phyloP scores from a whole-genome alignment of 2,888 invertebrate species.

The Thymelicus acteon region DNA sequence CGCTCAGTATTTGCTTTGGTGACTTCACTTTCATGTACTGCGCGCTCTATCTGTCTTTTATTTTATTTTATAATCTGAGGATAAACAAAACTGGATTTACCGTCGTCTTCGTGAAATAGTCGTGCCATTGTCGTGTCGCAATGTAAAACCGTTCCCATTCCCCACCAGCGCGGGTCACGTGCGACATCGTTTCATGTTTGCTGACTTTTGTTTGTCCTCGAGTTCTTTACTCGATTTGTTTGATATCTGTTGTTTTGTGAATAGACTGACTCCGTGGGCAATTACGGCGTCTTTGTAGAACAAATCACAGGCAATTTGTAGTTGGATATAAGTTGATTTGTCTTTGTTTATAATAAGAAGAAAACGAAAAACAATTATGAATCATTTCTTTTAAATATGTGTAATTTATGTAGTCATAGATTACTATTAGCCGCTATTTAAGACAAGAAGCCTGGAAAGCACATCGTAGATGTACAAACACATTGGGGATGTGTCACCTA shows the following conservation, averaged over 20 bases:
- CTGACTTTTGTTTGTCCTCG: constrained; percentile 56
- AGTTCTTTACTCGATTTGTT: constrained; percentile 53
- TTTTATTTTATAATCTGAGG: too few species aligned
- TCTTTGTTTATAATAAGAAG: constrained; percentile 23
- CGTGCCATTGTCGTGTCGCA: neutral
- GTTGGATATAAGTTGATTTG: constrained; percentile 32
- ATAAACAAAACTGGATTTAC: neutral
- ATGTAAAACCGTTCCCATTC: neutral
- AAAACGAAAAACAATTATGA: neutral
- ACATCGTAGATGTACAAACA: too few species aligned
- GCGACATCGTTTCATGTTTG: constrained; percentile 53
- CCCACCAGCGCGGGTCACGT: constrained; percentile 54
- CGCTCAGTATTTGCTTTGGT: too few species aligned
- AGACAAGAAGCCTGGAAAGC: too few species aligned
- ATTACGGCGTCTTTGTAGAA: constrained; percentile 35
- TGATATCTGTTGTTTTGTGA: constrained; percentile 44
- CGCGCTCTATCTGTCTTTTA: too few species aligned
- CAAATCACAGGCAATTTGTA: constrained; percentile 32
- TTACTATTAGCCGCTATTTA: too few species aligned
- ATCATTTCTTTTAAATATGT: neutral
- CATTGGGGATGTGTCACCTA: too few species aligned
- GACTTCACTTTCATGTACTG: too few species aligned
- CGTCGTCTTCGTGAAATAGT: neutral
- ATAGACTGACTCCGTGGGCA: constrained; percentile 26
- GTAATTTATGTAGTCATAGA: too few species aligned